Evolutionary conservation across 2,113 vertebrate genomes (phyloP).

Genomic region (Pelvicachromis taeniatus): DNA sequence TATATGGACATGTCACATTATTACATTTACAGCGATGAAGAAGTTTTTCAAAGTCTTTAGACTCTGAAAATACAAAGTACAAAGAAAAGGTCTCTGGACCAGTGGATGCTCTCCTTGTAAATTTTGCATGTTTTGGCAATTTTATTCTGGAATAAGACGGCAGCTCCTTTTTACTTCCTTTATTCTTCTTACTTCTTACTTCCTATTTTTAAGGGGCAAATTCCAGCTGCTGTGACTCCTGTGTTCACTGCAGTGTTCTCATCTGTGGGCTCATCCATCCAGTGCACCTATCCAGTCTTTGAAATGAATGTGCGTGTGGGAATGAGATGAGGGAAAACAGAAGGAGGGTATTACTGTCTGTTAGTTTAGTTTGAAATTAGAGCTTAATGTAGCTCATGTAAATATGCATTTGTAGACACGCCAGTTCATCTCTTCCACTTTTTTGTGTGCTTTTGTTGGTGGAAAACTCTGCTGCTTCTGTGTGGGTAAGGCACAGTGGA

Average conservation of each 20-base stretch:
- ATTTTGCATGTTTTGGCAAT: background rate
- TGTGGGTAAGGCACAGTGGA: background rate
- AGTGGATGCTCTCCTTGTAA: background rate
- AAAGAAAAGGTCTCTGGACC: background rate
- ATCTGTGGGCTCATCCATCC: background rate
- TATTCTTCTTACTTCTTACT: background rate
- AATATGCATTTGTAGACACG: background rate
- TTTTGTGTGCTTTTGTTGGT: background rate
- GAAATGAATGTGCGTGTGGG: background rate
- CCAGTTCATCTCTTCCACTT: background rate
- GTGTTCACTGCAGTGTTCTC: background rate
- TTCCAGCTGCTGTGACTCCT: background rate
- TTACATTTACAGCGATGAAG: background rate
- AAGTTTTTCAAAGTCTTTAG: background rate
- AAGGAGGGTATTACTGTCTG: background rate
- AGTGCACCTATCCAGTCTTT: background rate
- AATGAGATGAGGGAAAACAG: background rate
- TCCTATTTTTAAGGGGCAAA: background rate
- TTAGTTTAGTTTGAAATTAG: background rate
- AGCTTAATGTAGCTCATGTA: background rate
- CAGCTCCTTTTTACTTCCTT: background rate
- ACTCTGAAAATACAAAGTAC: background rate
- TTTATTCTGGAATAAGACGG: background rate
- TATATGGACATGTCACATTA: background rate
- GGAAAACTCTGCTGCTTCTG: background rate